These are phyloP conservation scores for Eupristina koningsbergeri DNA, from an alignment of 1,140 invertebrate genomes.

Conservation along the genomic window DNA sequence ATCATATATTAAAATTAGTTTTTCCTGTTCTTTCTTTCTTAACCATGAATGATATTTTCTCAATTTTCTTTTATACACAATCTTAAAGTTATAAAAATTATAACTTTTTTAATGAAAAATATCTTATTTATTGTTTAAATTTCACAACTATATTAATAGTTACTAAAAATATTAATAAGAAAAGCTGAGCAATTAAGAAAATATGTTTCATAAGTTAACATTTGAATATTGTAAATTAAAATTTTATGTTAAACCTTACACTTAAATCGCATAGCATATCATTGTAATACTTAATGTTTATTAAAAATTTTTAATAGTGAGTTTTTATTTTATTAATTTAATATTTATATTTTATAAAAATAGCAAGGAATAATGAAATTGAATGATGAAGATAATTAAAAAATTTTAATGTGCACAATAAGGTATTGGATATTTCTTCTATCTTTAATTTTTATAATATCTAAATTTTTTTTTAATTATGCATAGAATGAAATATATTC, in stretches of 20 bases:
- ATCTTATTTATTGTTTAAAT: not conserved
- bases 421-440: constrained; percentile 40
- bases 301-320: constrained; percentile 12
- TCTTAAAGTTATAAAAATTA: not conserved
- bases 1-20: not conserved
- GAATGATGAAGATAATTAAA: constrained; percentile 28
- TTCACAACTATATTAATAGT: not conserved
- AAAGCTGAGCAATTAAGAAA: not conserved
- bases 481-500: constrained; percentile 57
- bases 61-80: not conserved
- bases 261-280: not conserved
- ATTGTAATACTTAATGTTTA: constrained; percentile 21
- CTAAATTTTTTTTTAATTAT: constrained; percentile 44
- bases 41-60: not conserved
- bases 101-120: not conserved
- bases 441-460: constrained; percentile 31
- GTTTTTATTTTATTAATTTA: constrained; percentile 23
- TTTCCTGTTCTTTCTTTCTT: not conserved
- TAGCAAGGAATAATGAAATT: constrained; percentile 20
- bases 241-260: not conserved
- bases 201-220: too few species aligned
- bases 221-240: constrained; percentile 1
- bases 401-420: constrained; percentile 46
- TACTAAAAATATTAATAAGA: constrained; percentile 10
- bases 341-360: constrained; percentile 37